Conservation (phyloP, 37 sponge, comb jelly and placozoan genomes). For the Corticium candelabrum region DNA sequence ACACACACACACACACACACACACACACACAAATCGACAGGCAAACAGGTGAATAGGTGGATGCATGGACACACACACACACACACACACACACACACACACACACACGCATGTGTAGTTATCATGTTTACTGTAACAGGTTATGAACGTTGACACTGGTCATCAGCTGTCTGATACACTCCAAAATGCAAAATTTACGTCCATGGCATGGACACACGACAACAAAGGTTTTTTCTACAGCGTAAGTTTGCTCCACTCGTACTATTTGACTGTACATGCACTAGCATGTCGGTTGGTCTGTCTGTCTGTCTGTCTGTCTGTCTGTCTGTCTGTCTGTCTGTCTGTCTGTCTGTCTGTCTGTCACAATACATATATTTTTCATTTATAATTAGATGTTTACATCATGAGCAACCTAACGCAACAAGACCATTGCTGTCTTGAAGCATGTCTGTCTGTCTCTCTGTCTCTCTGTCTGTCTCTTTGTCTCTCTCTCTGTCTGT, state of each 20-base stretch:
- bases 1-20: no score
- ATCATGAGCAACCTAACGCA: no score
- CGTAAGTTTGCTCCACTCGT: constrained; percentile 25
- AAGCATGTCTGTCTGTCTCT: no score
- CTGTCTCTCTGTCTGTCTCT: no score
- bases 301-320: constrained; percentile 5
- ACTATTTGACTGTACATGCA: constrained; percentile 2
- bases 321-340: neutral
- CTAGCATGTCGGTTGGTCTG: neutral
- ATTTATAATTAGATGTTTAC: no score
- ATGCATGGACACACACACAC: neutral
- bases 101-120: neutral
- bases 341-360: no score
- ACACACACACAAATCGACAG: no score
- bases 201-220: constrained; percentile 96
- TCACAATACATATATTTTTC: no score
- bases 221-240: constrained; percentile 87
- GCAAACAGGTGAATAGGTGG: neutral
- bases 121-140: constrained; percentile 24
- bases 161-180: constrained; percentile 41
- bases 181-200: constrained; percentile 73
- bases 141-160: constrained; percentile 46
- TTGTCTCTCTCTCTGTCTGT: no score
- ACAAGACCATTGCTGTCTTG: no score
- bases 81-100: neutral